Percentiles rank a stretch among this genome's conserved stretches.
Evolutionary conservation across 2,888 invertebrate species (phyloP).

Genomic region (Lamellibrachia columna): DNA sequence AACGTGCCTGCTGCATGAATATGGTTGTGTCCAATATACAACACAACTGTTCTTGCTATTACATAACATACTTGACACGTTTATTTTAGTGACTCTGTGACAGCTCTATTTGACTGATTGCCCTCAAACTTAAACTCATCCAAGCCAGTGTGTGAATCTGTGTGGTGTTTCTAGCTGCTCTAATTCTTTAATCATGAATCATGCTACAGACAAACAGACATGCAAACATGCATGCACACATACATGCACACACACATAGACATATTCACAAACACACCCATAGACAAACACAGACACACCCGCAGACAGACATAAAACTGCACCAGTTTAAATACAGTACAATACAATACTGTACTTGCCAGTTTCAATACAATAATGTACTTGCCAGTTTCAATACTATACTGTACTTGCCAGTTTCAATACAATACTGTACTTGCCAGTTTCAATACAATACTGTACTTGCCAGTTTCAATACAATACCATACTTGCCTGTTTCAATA

Average conservation of each 20-base stretch:
- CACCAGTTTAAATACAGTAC: background rate
- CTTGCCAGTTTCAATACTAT: no score
- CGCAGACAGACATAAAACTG: background rate
- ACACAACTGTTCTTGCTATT: background rate
- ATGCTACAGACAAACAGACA: background rate
- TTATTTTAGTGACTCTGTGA: background rate
- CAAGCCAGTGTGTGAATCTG: background rate
- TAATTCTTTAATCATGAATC: background rate
- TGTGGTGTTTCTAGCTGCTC: background rate
- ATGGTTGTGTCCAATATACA: background rate
- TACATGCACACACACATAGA: background rate
- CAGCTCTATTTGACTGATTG: background rate
- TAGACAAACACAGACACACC: background rate
- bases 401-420: no score
- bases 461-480: no score
- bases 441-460: no score
- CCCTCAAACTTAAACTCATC: background rate
- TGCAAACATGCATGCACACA: constrained; percentile 17
- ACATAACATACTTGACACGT: background rate
- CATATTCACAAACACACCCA: background rate
- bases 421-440: no score
- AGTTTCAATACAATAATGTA: no score
- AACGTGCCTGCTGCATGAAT: background rate
- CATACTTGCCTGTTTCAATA: no score
- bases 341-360: no score